A percentile compares a stretch with the other conserved stretches of the same genome.
These are phyloP conservation scores for Trididemnum clinides DNA, from an alignment of 23 tunicate species.

Conservation along the genomic window DNA sequence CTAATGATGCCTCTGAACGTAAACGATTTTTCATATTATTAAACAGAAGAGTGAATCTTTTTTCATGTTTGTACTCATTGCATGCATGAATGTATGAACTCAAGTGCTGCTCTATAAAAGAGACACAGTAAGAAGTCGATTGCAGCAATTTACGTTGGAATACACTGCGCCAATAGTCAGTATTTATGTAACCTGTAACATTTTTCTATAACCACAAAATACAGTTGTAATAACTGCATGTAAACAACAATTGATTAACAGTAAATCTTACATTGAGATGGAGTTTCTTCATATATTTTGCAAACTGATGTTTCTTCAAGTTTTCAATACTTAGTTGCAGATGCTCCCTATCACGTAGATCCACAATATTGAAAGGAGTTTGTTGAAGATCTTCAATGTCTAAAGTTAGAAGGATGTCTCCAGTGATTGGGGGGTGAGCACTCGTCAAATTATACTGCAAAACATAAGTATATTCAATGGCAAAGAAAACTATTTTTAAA, in stretches of 20 bases:
- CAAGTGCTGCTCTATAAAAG: too few species aligned
- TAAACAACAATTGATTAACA: neutral
- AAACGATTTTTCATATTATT: too few species aligned
- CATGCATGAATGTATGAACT: neutral
- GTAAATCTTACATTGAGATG: slow-evolving; percentile 33
- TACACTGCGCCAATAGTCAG: too few species aligned
- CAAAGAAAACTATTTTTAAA: neutral
- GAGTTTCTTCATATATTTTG: slow-evolving; percentile 58
- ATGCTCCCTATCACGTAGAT: slow-evolving; percentile 54
- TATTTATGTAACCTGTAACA: neutral
- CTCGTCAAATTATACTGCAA: neutral
- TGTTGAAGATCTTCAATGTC: slow-evolving; percentile 13
- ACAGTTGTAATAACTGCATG: neutral
- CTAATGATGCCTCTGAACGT: too few species aligned
- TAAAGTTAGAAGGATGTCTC: slow-evolving; percentile 33
- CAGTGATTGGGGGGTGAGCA: slow-evolving; percentile 23
- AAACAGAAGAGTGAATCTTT: too few species aligned
- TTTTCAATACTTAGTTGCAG: slow-evolving; percentile 51
- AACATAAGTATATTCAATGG: neutral
- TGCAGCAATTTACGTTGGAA: too few species aligned
- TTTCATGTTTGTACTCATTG: neutral
- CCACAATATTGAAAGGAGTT: slow-evolving; percentile 50
- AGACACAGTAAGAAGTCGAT: too few species aligned
- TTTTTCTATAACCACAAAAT: neutral
- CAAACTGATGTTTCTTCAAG: slow-evolving; percentile 39